A percentile compares a stretch with the other conserved stretches of the same genome.
These are phyloP conservation scores for Cranoglanis bouderius DNA, from an alignment of 2,113 vertebrate species.

Conservation along the genomic window DNA sequence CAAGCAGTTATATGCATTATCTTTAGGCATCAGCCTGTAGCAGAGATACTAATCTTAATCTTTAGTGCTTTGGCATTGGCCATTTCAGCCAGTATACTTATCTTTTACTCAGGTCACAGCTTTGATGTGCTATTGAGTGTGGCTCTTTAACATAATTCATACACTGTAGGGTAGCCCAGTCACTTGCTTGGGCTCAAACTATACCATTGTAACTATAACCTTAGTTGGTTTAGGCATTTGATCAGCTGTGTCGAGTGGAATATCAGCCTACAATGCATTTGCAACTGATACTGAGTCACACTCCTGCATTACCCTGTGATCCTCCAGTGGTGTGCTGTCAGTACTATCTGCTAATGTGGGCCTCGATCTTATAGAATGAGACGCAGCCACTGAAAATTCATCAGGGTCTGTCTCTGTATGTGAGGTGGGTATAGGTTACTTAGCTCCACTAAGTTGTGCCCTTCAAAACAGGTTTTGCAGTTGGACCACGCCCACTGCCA, in stretches of 20 bases:
- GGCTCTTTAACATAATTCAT: not conserved
- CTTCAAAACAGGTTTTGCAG: not conserved
- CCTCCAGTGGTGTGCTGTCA: not conserved
- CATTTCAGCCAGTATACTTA: not conserved
- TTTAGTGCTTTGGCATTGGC: no score
- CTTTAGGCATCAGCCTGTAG: not conserved
- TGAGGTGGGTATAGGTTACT: not conserved
- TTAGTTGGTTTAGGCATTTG: not conserved
- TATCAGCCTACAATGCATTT: not conserved
- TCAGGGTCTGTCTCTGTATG: not conserved
- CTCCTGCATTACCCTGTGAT: not conserved
- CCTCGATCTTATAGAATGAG: not conserved
- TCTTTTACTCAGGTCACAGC: not conserved
- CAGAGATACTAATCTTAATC: not conserved
- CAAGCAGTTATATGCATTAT: conserved; percentile 1
- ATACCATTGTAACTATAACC: not conserved
- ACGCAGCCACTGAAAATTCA: not conserved
- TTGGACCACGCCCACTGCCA: not conserved
- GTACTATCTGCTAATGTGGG: not conserved
- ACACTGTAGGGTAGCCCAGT: not conserved
- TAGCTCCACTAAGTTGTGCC: not conserved
- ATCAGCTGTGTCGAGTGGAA: not conserved
- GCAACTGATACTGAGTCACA: not conserved
- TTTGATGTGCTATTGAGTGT: not conserved
- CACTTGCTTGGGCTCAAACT: not conserved